Conservation (phyloP, 2,888 invertebrate species). For the Drosophila neotestacea region DNA sequence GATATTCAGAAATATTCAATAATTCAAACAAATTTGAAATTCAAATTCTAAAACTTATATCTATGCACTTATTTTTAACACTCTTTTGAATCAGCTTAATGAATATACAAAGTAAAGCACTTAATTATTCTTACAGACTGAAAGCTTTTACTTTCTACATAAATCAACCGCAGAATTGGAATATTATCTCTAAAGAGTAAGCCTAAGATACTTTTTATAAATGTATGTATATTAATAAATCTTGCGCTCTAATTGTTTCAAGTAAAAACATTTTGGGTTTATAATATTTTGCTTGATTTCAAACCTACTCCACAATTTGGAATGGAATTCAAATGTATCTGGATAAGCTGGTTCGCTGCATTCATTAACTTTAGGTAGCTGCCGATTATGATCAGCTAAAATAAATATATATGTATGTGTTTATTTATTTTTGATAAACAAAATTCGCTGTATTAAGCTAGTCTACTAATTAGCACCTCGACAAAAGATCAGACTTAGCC, state of each 20-base stretch:
- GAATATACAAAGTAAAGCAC: background rate
- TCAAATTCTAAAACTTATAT: too few species aligned
- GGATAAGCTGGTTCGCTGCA: slow-evolving; percentile 42
- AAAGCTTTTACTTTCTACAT: slow-evolving; percentile 10
- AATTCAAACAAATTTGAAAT: too few species aligned
- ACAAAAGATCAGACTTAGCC: background rate
- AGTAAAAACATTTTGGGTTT: background rate
- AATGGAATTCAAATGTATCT: slow-evolving; percentile 7
- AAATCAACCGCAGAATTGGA: background rate
- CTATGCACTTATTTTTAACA: too few species aligned
- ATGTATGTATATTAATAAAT: background rate
- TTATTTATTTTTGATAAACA: slow-evolving; percentile 4
- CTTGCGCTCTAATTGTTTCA: background rate
- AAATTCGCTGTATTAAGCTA: background rate
- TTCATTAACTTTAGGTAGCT: slow-evolving; percentile 31
- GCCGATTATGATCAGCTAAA: slow-evolving; percentile 23
- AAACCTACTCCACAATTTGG: background rate
- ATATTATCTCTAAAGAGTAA: background rate
- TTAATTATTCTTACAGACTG: background rate
- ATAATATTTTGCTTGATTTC: background rate
- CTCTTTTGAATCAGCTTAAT: background rate
- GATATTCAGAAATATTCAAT: too few species aligned
- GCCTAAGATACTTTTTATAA: background rate
- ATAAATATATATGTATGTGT: slow-evolving; percentile 17
- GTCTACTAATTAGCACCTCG: slow-evolving; percentile 36